phyloP scores from a whole-genome alignment of 1,140 invertebrate species.

The Leptoteleia sp. region DNA sequence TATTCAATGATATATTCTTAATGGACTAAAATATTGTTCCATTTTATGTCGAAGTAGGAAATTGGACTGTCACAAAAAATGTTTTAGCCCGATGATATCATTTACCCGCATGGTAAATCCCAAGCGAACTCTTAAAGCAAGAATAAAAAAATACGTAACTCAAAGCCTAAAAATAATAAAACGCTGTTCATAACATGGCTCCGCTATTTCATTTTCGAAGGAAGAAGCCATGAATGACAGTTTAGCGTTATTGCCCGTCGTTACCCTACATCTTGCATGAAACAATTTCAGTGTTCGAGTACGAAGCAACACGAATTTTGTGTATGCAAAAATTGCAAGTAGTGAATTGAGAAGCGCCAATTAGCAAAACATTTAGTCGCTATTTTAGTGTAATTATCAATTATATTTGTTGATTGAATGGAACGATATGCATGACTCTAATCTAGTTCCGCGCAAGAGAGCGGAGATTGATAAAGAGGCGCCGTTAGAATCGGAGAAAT shows the following conservation, averaged over 20 bases:
- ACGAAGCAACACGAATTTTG: slow-evolving; percentile 13
- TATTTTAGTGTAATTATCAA: slow-evolving; percentile 29
- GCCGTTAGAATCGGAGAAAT: slow-evolving; percentile 21
- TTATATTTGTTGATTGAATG: slow-evolving; percentile 21
- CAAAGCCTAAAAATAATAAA: slow-evolving; percentile 7
- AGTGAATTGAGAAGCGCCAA: slow-evolving; percentile 34
- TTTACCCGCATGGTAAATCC: too few species aligned
- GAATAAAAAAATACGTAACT: too few species aligned
- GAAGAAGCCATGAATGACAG: slow-evolving; percentile 12
- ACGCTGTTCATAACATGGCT: not conserved
- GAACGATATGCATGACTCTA: slow-evolving; percentile 27
- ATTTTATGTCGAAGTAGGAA: too few species aligned
- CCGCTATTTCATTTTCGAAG: slow-evolving; percentile 21
- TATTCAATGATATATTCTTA: too few species aligned
- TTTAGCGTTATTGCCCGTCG: slow-evolving; percentile 36
- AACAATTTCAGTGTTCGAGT: slow-evolving; percentile 38
- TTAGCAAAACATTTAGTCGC: slow-evolving; percentile 30
- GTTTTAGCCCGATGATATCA: too few species aligned
- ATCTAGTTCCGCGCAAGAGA: slow-evolving; percentile 1
- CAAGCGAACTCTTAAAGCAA: too few species aligned
- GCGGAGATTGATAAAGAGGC: slow-evolving; percentile 2
- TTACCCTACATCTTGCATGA: slow-evolving; percentile 52
- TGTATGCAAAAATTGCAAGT: slow-evolving; percentile 19
- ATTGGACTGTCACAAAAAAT: too few species aligned
- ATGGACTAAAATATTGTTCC: too few species aligned